These are phyloP conservation scores for Pachyrhynchus sulphureomaculatus DNA, from an alignment of 1,140 invertebrate genomes.

Conservation along the genomic window DNA sequence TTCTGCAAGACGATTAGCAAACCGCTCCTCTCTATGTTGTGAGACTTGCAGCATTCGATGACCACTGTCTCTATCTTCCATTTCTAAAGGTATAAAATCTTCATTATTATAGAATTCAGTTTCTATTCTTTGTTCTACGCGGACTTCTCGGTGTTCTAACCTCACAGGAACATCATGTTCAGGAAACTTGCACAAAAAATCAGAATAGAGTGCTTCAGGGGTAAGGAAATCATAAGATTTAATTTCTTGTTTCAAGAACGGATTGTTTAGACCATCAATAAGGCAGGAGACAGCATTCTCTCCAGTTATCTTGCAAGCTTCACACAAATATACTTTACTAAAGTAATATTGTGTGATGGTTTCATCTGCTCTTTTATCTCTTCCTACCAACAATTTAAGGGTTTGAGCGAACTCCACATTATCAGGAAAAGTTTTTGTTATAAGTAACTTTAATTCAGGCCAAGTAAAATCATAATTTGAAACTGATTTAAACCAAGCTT, in stretches of 20 bases:
- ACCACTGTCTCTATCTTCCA: neutral
- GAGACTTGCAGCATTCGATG: neutral
- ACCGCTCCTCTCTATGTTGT: neutral
- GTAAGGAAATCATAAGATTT: slow-evolving; percentile 32
- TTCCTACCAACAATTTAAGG: slow-evolving; percentile 29
- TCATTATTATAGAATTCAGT: neutral
- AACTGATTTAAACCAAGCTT: slow-evolving; percentile 40
- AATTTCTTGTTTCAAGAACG: slow-evolving; percentile 35
- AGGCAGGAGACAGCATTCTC: slow-evolving; percentile 40
- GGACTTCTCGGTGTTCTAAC: neutral
- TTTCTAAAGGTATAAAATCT: slow-evolving; percentile 7
- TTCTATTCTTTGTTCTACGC: neutral
- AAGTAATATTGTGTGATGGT: slow-evolving; percentile 40
- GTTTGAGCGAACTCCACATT: slow-evolving; percentile 36
- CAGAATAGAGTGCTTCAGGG: slow-evolving; percentile 36
- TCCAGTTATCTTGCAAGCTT: slow-evolving; percentile 39
- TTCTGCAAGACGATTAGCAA: neutral
- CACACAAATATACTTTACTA: slow-evolving; percentile 38
- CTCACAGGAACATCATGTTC: slow-evolving; percentile 24
- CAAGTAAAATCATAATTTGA: slow-evolving; percentile 36
- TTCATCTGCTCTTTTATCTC: slow-evolving; percentile 34
- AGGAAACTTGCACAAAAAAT: slow-evolving; percentile 32
- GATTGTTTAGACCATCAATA: slow-evolving; percentile 39
- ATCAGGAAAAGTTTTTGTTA: slow-evolving; percentile 39
- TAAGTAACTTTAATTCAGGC: slow-evolving; percentile 39